Percentiles rank a stretch among this genome's conserved stretches.
phyloP scores from a whole-genome alignment of 2,113 vertebrate genomes.

The Miniopterus natalensis region DNA sequence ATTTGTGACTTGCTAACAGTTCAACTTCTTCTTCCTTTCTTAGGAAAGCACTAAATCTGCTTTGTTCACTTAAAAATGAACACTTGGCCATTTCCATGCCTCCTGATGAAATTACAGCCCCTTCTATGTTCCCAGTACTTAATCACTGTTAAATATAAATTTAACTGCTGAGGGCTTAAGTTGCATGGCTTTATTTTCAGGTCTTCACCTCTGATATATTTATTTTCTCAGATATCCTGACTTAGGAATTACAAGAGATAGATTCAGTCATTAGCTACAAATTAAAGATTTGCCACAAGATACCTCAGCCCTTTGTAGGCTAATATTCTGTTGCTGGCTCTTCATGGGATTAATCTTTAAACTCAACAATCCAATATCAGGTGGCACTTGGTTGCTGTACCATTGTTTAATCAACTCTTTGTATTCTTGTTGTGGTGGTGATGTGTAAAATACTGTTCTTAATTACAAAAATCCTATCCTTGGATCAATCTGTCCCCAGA shows the following conservation, averaged over 20 bases:
- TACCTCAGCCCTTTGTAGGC: constrained; percentile 55
- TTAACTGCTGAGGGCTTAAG: constrained; percentile 48
- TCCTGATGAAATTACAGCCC: constrained; percentile 64
- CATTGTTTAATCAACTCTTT: constrained; percentile 50
- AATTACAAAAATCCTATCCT: constrained; percentile 58
- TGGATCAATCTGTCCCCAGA: neutral
- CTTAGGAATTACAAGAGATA: constrained; percentile 70
- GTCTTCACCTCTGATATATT: constrained; percentile 54
- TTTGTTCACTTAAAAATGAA: constrained; percentile 58
- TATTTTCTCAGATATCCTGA: constrained; percentile 75
- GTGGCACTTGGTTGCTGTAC: constrained; percentile 38
- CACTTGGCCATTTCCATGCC: constrained; percentile 47
- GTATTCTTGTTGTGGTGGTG: neutral
- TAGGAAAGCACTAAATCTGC: constrained; percentile 67
- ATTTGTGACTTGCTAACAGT: constrained; percentile 5
- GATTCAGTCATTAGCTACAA: constrained; percentile 74
- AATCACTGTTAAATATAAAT: constrained; percentile 81
- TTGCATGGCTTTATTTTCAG: constrained; percentile 66
- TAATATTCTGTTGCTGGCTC: constrained; percentile 26
- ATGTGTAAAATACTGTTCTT: constrained; percentile 22
- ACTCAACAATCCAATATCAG: constrained; percentile 42
- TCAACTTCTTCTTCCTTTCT: constrained; percentile 39
- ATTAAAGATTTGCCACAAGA: constrained; percentile 78
- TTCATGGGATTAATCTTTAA: constrained; percentile 46
- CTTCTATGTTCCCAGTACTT: neutral